Evolutionary conservation across 1,140 invertebrate genomes (phyloP).

Genomic region (Drosophila pallidifrons): DNA sequence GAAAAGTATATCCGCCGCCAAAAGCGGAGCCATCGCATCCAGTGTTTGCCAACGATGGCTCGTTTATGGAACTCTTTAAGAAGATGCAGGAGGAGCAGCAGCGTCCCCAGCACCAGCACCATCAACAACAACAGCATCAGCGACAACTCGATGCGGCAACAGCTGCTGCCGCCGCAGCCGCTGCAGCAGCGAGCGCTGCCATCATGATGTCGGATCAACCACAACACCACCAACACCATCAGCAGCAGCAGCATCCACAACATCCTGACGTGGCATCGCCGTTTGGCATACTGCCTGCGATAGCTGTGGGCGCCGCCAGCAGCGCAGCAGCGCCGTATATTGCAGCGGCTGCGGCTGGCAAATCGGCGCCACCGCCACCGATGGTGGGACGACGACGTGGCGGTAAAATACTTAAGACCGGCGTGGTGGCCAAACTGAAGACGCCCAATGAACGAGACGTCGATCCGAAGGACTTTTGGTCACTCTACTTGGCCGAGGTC

Average conservation of each 20-base stretch:
- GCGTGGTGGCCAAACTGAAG: conserved; percentile 94
- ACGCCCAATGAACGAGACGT: conserved; percentile 87
- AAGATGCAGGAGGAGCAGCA: conserved; percentile 91
- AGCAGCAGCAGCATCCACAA: conserved; percentile 2
- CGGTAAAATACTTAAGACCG: conserved; percentile 94
- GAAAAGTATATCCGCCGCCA: conserved; percentile 83
- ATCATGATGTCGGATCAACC: conserved; percentile 27
- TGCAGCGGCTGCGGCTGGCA: conserved; percentile 84
- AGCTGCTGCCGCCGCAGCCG: conserved; percentile 55
- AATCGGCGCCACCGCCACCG: conserved; percentile 69
- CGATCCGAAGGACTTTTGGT: conserved; percentile 94
- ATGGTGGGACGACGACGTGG: conserved; percentile 93
- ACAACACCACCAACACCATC: conserved; percentile 25
- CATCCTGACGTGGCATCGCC: conserved; percentile 13
- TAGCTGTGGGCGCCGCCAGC: conserved; percentile 74
- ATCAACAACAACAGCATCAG: conserved; percentile 42
- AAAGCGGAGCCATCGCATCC: conserved; percentile 82
- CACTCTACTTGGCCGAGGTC: conserved; percentile 96
- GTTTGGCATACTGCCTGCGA: conserved; percentile 64
- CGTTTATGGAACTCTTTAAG: conserved; percentile 95
- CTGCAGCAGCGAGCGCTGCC: conserved; percentile 21
- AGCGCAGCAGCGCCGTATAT: conserved; percentile 76
- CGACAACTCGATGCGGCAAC: conserved; percentile 26
- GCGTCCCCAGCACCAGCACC: conserved; percentile 47
- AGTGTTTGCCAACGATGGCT: conserved; percentile 93